phyloP scores from a whole-genome alignment of 2,888 invertebrate species.

The Saturnia pavonia region DNA sequence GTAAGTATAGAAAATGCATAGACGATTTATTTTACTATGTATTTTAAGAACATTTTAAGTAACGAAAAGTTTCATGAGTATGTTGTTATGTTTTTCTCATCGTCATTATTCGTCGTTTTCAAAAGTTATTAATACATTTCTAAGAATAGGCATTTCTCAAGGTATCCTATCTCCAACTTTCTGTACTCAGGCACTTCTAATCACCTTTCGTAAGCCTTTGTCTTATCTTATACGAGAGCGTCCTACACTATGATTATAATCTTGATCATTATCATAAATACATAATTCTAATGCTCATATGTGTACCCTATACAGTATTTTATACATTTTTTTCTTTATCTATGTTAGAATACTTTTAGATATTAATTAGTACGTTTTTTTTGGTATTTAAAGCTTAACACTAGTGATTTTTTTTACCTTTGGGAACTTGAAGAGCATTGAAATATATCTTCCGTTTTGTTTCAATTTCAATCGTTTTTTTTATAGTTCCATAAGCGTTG shows the following conservation, averaged over 20 bases:
- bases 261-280: background rate
- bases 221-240: background rate
- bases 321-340: too few relatives aligned
- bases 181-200: background rate
- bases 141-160: background rate
- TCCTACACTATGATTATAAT: background rate
- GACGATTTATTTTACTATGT: too few relatives aligned
- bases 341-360: too few relatives aligned
- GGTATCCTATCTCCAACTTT: background rate
- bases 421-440: conserved; percentile 35
- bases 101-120: background rate
- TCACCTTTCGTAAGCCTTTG: background rate
- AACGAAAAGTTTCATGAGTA: too few relatives aligned
- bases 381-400: too few relatives aligned
- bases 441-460: conserved; percentile 33
- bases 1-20: too few relatives aligned
- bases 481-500: conserved; percentile 38
- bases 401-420: conserved; percentile 32
- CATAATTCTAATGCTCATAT: too few relatives aligned
- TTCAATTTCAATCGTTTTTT: conserved; percentile 33
- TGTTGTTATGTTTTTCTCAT: background rate
- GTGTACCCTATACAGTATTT: too few relatives aligned
- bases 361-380: too few relatives aligned
- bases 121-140: background rate
- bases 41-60: too few relatives aligned